Base-by-base conservation (phyloP, 2,113 vertebrate genomes). In the Malurus melanocephalus region DNA sequence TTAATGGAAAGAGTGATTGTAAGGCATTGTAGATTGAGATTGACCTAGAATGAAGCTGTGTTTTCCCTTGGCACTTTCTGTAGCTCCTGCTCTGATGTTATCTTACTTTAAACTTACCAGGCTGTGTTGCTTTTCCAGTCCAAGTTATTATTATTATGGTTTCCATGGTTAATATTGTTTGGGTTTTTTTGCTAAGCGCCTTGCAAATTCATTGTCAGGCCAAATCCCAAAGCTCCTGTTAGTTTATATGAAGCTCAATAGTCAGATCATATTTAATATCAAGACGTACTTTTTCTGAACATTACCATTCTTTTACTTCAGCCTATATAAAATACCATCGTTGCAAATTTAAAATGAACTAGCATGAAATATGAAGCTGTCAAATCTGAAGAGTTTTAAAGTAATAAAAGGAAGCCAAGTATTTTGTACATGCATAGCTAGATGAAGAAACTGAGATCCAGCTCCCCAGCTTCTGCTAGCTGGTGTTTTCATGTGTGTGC, bases 201-300 rank as follows among this genome's bases (percentile, higher is more conserved):
- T 86, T 81, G 38, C 20, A 80, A 52, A 82, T 69, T 52, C 52
- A 80, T 21, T 49, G 42, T 92, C 73, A 91, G 28, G 68, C 69
- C 78, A 89, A 94, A 95, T 91, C 94, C 76, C 76, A 76, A 90
- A 92, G 74, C 78, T 95, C 78, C 78, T 85, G 79, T 92, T 87
- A 71, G 80, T 88, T 96, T 94, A 95, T 6, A 6, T 88, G 65
- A 53, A 42, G n/a, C 51, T 96, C 75, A 89, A 53, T 53, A 73
- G 48, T 68, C 55, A 87, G 71, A 84, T 76, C 38, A 3, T 69
- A 55, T 90, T 87, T 81, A 80, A 76, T 75, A 79, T 53, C 89
- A 67, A 89, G 75, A 84, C 40, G 60, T 87, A 52, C 49, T 69
- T 81, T 65, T 91, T 81, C 67, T 96, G 42, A 68, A 69, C 17